Percentiles rank a stretch among this genome's conserved stretches.
Evolutionary conservation across 2,113 vertebrate species (phyloP).

Genomic region (Corvus cornix): DNA sequence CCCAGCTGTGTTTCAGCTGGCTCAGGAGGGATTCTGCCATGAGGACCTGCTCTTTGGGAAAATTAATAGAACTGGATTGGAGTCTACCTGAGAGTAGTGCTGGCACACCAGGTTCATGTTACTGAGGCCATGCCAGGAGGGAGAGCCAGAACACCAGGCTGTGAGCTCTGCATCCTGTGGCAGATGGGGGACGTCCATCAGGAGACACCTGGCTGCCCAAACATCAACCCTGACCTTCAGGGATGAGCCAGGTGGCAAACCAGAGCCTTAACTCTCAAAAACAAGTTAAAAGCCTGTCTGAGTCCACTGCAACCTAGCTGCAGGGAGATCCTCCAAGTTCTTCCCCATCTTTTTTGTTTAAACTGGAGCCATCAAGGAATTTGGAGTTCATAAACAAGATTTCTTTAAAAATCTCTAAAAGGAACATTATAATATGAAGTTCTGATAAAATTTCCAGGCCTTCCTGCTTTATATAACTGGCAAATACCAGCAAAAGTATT

Average conservation of each 20-base stretch:
- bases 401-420: background rate
- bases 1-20: background rate
- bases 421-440: background rate
- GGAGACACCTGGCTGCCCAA: background rate
- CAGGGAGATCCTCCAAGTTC: background rate
- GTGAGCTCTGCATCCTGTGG: background rate
- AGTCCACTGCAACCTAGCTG: background rate
- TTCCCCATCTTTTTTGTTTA: background rate
- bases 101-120: fast-evolving
- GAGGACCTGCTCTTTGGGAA: background rate
- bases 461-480: background rate
- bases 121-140: background rate
- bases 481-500: background rate
- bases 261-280: background rate
- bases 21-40: background rate
- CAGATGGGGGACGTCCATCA: fast-evolving
- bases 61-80: background rate
- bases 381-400: background rate
- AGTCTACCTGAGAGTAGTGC: background rate
- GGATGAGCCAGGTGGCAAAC: background rate
- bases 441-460: background rate
- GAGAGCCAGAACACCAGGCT: background rate
- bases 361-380: background rate
- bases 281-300: background rate
- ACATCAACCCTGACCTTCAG: background rate